Evolutionary conservation across 2,888 invertebrate genomes (phyloP), one percentile per base, ranked within the genome.

Genomic region (Clunio marinus): DNA sequence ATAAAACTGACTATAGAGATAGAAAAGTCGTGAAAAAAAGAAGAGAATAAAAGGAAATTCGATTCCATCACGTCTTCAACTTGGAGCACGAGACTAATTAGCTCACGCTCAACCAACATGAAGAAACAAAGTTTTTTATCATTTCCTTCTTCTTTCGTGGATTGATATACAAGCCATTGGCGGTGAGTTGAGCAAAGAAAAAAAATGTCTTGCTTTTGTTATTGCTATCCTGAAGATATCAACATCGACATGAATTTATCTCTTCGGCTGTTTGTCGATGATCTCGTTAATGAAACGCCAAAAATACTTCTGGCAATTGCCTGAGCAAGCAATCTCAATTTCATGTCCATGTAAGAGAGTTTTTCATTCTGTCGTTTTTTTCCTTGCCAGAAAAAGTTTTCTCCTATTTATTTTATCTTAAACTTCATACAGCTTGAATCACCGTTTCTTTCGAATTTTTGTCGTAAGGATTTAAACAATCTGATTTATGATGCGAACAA

Each of bases 31-130:
- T 51, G 51, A 51, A 41, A 41, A 22, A 17, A 51, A 15, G 17
- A 51, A 51, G 22, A 17, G 8, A 51, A 51, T 17, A 41, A 41
- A 22, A 20, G n/a, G 20, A 22, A 51, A 51, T 8, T 63, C 45
- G 27, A 45, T 27, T 45, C 28, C 8, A 45, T 63, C 63, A 63
- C 63, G 63, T 63, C 63, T 17, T 45, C 41, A 22, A 45, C 27
- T 25, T 46, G 37, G 46, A 45, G 63, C 63, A 63, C 63, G 63
- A 63, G 63, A 63, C 63, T 63, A 63, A 63, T 63, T 63, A 63
- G 63, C 17, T 17, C 37, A n/a, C n/a, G n/a, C n/a, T n/a, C n/a
- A n/a, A n/a, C n/a, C n/a, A 46, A 46, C 45, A 63, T 46, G 27
- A 28, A 25, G 17, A 37, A 37, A 60, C 57, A 57, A 62, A 62